phyloP scores from a whole-genome alignment of 2,888 invertebrate species.

The Latheticus oryzae region DNA sequence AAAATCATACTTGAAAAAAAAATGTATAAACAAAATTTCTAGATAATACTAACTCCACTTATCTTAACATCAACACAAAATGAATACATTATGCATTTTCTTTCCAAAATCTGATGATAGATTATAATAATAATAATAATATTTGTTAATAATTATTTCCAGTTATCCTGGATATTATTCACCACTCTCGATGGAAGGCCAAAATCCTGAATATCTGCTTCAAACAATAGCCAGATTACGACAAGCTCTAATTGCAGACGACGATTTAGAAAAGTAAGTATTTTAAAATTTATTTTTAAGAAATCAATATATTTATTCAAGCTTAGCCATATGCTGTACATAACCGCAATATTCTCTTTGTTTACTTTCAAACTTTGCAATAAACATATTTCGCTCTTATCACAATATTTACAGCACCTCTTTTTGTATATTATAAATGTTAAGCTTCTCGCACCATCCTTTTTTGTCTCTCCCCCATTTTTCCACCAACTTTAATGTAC shows the following conservation, averaged over 20 bases:
- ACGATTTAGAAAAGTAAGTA: conserved; percentile 85
- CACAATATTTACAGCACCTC: conserved; percentile 6
- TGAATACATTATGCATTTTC: no score
- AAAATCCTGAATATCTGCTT: conserved; percentile 83
- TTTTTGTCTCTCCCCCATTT: no score
- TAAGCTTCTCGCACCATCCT: no score
- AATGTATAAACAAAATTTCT: no score
- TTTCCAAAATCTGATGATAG: no score
- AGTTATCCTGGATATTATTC: conserved; percentile 62
- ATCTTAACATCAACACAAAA: no score
- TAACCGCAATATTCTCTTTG: conserved; percentile 11
- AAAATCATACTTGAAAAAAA: no score
- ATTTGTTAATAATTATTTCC: no score
- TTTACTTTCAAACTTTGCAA: conserved; percentile 16
- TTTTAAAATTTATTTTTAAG: not conserved
- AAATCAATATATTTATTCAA: not conserved
- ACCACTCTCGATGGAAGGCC: conserved; percentile 66
- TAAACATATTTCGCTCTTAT: conserved; percentile 15
- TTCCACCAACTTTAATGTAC: no score
- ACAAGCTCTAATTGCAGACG: conserved; percentile 80
- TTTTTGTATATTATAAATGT: no score
- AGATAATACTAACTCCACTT: no score
- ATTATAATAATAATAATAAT: no score
- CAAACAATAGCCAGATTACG: conserved; percentile 82
- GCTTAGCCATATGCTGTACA: conserved; percentile 11